Conservation (phyloP, 2,888 invertebrate species). For the Tinea trinotella region DNA sequence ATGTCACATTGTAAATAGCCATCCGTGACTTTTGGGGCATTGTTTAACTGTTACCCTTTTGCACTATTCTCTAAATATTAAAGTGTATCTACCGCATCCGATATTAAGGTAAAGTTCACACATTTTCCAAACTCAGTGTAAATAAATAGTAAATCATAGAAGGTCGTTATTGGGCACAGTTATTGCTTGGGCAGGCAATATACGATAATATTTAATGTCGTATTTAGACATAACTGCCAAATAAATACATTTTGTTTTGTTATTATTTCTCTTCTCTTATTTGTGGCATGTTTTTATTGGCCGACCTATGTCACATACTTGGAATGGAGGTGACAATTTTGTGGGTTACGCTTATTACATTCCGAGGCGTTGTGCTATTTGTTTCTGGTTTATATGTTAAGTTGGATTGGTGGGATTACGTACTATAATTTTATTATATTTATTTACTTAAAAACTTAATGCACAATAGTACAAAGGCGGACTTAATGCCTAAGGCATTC, state of each 20-base stretch:
- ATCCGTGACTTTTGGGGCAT: too few relatives aligned
- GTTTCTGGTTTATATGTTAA: too few relatives aligned
- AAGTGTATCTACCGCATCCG: slow-evolving; percentile 7
- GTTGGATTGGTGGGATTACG: too few relatives aligned
- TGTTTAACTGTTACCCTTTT: too few relatives aligned
- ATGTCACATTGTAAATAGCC: too few relatives aligned
- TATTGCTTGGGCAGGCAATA: slow-evolving; percentile 17
- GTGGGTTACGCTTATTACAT: background rate
- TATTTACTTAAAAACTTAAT: too few relatives aligned
- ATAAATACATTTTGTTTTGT: slow-evolving; percentile 5
- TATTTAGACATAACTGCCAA: slow-evolving; percentile 17
- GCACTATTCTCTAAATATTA: too few relatives aligned
- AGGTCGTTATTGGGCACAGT: slow-evolving; percentile 18
- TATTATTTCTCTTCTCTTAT: slow-evolving; percentile 16
- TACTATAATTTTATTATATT: too few relatives aligned
- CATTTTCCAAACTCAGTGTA: background rate
- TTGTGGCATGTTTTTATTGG: slow-evolving; percentile 19
- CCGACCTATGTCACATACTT: background rate
- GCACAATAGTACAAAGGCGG: too few relatives aligned
- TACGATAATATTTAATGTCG: slow-evolving; percentile 19
- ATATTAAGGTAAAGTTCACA: background rate
- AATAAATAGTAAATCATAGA: slow-evolving; percentile 19
- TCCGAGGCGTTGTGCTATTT: background rate
- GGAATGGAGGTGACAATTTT: slow-evolving; percentile 4
- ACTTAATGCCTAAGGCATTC: too few relatives aligned